These are phyloP conservation scores for Stenopsyche tienmushanensis DNA, from an alignment of 1,140 invertebrate species.

Conservation along the genomic window DNA sequence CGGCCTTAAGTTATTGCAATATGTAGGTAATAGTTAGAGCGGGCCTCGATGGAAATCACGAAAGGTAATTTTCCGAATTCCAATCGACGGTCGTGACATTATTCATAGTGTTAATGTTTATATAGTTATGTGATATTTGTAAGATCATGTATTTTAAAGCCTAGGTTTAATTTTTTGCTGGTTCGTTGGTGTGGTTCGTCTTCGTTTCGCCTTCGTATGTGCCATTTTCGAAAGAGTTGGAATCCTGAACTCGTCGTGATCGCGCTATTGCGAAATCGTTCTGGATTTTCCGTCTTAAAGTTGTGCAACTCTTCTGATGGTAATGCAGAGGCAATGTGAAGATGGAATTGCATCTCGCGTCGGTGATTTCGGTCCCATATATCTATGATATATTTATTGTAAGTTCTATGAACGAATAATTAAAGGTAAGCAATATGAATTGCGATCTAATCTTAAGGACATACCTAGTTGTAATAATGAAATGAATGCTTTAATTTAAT, in stretches of 20 bases:
- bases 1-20: slow-evolving; percentile 21
- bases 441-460: slow-evolving; percentile 25
- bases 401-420: slow-evolving; percentile 86
- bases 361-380: slow-evolving; percentile 87
- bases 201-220: slow-evolving; percentile 22
- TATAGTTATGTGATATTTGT: slow-evolving; percentile 13
- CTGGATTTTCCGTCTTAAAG: too few species aligned
- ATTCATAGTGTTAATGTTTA: slow-evolving; percentile 7
- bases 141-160: slow-evolving; percentile 4
- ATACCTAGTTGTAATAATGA: slow-evolving; percentile 31
- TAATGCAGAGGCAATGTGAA: slow-evolving; percentile 32
- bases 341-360: slow-evolving; percentile 51
- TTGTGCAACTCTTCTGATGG: slow-evolving; percentile 27
- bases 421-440: slow-evolving; percentile 38
- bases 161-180: slow-evolving; percentile 39
- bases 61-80: slow-evolving; percentile 41
- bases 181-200: slow-evolving; percentile 28
- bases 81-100: slow-evolving; percentile 12
- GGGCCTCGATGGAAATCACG: slow-evolving; percentile 25
- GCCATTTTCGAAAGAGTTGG: too few species aligned
- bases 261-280: slow-evolving; percentile 22
- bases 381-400: slow-evolving; percentile 94
- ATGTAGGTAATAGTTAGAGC: slow-evolving; percentile 1
- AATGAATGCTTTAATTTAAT: slow-evolving; percentile 39
- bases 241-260: neutral